A percentile compares a stretch with the other conserved stretches of the same genome.
These are phyloP conservation scores for Nemopilema nomurai DNA, from an alignment of 30 jellyfish, hydroid and myxozoan species.

Conservation along the genomic window DNA sequence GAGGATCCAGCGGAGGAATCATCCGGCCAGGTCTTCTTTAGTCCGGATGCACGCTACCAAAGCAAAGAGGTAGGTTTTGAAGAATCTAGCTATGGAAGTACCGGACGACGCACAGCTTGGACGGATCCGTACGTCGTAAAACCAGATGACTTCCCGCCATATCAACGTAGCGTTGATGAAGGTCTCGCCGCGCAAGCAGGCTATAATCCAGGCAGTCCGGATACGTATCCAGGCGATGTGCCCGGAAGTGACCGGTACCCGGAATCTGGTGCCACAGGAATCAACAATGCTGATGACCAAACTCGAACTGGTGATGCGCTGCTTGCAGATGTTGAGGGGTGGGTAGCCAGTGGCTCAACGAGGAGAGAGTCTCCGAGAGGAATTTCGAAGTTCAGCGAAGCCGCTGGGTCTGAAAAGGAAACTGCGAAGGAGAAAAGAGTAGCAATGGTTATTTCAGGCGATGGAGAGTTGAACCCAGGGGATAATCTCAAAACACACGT, in stretches of 20 bases:
- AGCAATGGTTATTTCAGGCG: slow-evolving; percentile 13
- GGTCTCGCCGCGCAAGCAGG: not conserved
- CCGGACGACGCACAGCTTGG: slow-evolving; percentile 17
- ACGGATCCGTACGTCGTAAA: slow-evolving; percentile 3
- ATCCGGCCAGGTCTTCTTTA: not conserved
- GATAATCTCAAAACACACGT: not conserved
- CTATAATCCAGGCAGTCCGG: not conserved
- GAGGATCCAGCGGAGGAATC: not conserved
- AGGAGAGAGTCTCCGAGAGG: not conserved
- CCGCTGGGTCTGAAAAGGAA: not conserved
- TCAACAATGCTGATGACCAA: not conserved
- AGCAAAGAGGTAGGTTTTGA: not conserved
- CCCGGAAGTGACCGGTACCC: not conserved
- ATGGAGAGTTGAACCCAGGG: not conserved
- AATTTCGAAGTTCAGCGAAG: not conserved
- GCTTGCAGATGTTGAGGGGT: not conserved
- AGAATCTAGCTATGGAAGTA: not conserved
- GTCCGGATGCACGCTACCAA: not conserved
- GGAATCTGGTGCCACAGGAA: not conserved
- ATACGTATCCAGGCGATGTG: not conserved
- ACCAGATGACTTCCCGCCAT: slow-evolving; percentile 13
- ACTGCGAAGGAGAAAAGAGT: not conserved
- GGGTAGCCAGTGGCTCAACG: not conserved
- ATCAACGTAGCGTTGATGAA: not conserved
- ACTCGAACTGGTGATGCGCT: not conserved